These are phyloP conservation scores for Melanostigma gelatinosum DNA, from an alignment of 2,113 vertebrate species.

Conservation along the genomic window DNA sequence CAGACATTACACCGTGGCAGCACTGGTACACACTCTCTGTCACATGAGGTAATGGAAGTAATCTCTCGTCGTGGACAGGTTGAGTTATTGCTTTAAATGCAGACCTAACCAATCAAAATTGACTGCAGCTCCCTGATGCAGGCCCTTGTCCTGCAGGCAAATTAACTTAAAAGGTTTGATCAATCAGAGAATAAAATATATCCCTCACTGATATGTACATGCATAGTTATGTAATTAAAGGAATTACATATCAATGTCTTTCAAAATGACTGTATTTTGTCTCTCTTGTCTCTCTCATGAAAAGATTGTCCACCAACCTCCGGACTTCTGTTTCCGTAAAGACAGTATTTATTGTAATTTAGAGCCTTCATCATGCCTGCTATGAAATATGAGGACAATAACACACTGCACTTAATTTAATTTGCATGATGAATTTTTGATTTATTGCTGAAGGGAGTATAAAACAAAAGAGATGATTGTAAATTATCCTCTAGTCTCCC, in stretches of 20 bases:
- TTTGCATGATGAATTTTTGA: constrained; percentile 62
- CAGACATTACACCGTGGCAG: constrained; percentile 7
- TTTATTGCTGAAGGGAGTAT: constrained; percentile 45
- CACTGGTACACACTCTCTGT: neutral
- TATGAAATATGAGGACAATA: constrained; percentile 55
- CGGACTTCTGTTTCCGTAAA: neutral
- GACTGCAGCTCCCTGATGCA: neutral
- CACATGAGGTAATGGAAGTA: neutral
- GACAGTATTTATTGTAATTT: neutral
- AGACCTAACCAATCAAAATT: constrained; percentile 19
- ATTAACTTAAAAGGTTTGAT: constrained; percentile 68
- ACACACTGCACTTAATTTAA: constrained; percentile 42
- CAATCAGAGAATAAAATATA: constrained; percentile 51
- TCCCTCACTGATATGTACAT: constrained; percentile 23
- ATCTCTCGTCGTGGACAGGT: neutral
- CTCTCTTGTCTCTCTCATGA: neutral
- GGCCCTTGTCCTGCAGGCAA: constrained; percentile 13
- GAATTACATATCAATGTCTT: constrained; percentile 2
- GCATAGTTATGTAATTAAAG: constrained; percentile 29
- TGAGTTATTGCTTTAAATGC: constrained; percentile 42
- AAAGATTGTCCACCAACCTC: neutral
- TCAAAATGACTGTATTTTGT: neutral
- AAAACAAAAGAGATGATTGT: constrained; percentile 57
- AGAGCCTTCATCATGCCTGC: neutral
- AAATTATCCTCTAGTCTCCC: constrained; percentile 38